phyloP scores from a whole-genome alignment of 2,888 invertebrate species.

The Stenoptilia bipunctidactyla region DNA sequence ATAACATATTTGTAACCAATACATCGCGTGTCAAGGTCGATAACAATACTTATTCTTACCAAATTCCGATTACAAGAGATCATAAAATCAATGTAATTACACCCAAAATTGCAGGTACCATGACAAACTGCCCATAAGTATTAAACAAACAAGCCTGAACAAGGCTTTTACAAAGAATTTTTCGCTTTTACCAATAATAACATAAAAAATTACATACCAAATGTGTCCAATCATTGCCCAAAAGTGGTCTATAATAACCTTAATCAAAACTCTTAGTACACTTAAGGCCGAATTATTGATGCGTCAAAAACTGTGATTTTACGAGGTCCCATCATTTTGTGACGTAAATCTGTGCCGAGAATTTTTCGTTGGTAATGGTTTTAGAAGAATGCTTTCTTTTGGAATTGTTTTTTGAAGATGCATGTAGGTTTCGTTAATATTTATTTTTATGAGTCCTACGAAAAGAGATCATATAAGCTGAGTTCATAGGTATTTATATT shows the following conservation, averaged over 20 bases:
- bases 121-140: conserved; percentile 1
- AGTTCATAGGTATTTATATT: no score
- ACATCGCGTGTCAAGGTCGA: not conserved
- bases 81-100: not conserved
- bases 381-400: no score
- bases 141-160: conserved; percentile 13
- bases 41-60: not conserved
- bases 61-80: not conserved
- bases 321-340: no score
- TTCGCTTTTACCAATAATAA: conserved; percentile 51
- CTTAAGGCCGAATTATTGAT: no score
- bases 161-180: conserved; percentile 29
- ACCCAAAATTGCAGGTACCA: not conserved
- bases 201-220: conserved; percentile 41
- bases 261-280: conserved; percentile 42
- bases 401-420: no score
- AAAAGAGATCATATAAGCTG: no score
- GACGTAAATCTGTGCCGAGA: no score
- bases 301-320: no score
- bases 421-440: no score
- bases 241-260: conserved; percentile 54
- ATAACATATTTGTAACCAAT: no score
- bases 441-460: no score
- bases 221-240: conserved; percentile 52
- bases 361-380: no score